Conservation (phyloP, 2,113 vertebrate species). For the Hydropotes inermis region DNA sequence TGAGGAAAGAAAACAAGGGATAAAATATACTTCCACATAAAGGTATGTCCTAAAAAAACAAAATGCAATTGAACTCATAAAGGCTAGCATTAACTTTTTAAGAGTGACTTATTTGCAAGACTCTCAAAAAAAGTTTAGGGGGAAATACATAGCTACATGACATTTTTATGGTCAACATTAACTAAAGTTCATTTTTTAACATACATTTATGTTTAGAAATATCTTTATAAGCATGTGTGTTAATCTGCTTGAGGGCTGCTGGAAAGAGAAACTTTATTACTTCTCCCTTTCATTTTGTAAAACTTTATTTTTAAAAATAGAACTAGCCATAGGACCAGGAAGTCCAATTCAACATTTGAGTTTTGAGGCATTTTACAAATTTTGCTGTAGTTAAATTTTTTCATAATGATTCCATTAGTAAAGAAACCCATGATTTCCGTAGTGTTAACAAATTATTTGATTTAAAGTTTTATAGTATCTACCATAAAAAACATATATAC, state of each 20-base stretch:
- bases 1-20: neutral
- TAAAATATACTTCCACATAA: neutral
- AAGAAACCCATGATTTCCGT: neutral
- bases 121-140: neutral
- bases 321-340: neutral
- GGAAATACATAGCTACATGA: neutral
- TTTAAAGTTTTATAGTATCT: constrained; percentile 19
- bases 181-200: neutral
- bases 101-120: neutral
- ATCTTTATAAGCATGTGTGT: neutral
- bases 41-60: neutral
- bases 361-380: constrained; percentile 29
- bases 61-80: neutral
- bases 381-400: constrained; percentile 32
- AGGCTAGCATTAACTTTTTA: neutral
- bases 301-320: neutral
- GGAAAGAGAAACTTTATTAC: constrained; percentile 8
- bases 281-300: neutral
- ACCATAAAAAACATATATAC: neutral
- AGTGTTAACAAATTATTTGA: constrained; percentile 39
- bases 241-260: neutral
- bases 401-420: neutral
- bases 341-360: neutral
- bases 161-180: neutral
- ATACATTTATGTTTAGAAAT: neutral